phyloP scores from a whole-genome alignment of 2,888 invertebrate genomes.

The Chrysolina oricalcia region DNA sequence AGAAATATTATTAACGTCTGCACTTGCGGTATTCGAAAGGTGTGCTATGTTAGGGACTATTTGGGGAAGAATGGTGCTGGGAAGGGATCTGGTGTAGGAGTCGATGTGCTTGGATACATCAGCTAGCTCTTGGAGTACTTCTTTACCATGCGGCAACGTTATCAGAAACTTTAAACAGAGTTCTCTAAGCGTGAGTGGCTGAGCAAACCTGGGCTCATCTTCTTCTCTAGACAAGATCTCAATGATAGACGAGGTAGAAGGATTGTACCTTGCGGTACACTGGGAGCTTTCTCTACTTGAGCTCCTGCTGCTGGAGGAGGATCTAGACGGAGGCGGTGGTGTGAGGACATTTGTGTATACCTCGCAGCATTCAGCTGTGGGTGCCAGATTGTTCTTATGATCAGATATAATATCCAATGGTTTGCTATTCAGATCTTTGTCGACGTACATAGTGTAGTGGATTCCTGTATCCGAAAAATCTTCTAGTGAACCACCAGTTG shows the following conservation, averaged over 20 bases:
- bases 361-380: conserved; percentile 13
- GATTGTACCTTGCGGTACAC: conserved; percentile 82
- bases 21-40: conserved; percentile 42
- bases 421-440: conserved; percentile 12
- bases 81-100: conserved; percentile 55
- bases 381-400: background rate
- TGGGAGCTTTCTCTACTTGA: conserved; percentile 76
- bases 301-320: conserved; percentile 67
- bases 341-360: conserved; percentile 55
- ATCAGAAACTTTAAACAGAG: conserved; percentile 79
- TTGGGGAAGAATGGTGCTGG: conserved; percentile 50
- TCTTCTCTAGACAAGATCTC: conserved; percentile 76
- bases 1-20: conserved; percentile 51
- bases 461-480: background rate
- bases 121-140: conserved; percentile 81
- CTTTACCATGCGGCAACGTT: conserved; percentile 80
- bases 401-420: background rate
- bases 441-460: conserved; percentile 3
- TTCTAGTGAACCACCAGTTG: background rate
- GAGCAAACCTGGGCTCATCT: conserved; percentile 60
- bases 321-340: conserved; percentile 56
- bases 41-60: conserved; percentile 53
- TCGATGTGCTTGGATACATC: conserved; percentile 75
- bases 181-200: conserved; percentile 74
- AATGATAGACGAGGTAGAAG: conserved; percentile 75